phyloP scores from a whole-genome alignment of 2,797 vertebrate species.

The Fratercula arctica region DNA sequence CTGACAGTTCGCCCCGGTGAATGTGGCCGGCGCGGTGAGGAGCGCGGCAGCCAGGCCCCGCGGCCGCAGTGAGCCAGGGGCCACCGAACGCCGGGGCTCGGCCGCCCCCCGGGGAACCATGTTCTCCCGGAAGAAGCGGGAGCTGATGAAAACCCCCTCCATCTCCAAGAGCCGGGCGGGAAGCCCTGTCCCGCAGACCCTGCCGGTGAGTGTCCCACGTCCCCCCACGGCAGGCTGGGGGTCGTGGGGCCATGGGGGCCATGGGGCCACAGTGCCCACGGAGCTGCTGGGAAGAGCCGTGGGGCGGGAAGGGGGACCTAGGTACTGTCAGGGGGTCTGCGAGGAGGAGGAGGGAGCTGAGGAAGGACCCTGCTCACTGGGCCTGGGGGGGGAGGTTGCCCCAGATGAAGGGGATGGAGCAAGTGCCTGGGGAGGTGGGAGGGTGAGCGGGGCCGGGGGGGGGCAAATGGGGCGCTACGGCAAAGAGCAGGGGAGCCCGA shows the following conservation, averaged over 20 bases:
- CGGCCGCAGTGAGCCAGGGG: conserved; percentile 15
- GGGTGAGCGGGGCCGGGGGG: background rate
- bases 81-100: conserved; percentile 38
- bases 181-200: conserved; percentile 85
- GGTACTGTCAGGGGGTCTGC: background rate
- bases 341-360: background rate
- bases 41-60: background rate
- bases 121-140: conserved; percentile 93
- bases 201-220: conserved; percentile 79
- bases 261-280: background rate
- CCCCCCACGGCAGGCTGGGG: background rate
- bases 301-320: background rate
- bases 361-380: background rate
- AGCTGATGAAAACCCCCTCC: conserved; percentile 94
- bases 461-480: background rate
- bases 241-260: background rate
- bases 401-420: background rate
- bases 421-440: background rate
- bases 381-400: background rate
- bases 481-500: rapidly evolving
- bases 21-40: background rate
- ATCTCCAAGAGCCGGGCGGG: conserved; percentile 94
- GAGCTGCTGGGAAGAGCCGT: background rate
- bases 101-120: conserved; percentile 68
- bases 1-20: conserved; percentile 38